Conservation (phyloP, 2,888 invertebrate species). For the Leptinotarsa tumamoca region DNA sequence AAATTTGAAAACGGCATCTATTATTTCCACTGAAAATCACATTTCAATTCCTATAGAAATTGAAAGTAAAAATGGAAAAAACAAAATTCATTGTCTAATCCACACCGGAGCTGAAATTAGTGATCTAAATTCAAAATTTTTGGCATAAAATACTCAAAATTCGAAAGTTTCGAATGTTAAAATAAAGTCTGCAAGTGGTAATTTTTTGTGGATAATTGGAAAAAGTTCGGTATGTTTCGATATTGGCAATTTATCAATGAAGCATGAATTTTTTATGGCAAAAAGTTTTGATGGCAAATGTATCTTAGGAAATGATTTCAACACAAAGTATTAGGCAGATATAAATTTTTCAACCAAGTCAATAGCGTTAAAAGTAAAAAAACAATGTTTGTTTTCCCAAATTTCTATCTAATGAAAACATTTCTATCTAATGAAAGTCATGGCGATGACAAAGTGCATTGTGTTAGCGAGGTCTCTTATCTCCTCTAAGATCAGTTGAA, state of each 20-base stretch:
- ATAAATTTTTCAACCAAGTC: constrained; percentile 7
- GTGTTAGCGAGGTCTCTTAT: too few species aligned
- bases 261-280: constrained; percentile 10
- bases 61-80: neutral
- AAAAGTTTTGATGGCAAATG: too few species aligned
- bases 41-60: neutral
- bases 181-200: too few species aligned
- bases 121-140: neutral
- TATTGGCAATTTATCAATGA: neutral
- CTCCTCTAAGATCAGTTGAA: too few species aligned
- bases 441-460: too few species aligned
- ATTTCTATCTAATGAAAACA: neutral
- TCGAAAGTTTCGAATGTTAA: neutral
- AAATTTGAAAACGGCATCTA: neutral
- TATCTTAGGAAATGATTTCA: constrained; percentile 21
- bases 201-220: too few species aligned
- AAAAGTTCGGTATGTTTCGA: too few species aligned
- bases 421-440: too few species aligned
- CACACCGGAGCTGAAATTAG: constrained; percentile 12
- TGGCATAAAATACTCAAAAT: neutral
- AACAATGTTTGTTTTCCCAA: neutral
- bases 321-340: constrained; percentile 8
- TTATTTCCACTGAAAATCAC: neutral
- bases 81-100: neutral
- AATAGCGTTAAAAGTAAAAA: neutral